phyloP scores from a whole-genome alignment of 1,140 invertebrate genomes.

The Chlorops oryzae region DNA sequence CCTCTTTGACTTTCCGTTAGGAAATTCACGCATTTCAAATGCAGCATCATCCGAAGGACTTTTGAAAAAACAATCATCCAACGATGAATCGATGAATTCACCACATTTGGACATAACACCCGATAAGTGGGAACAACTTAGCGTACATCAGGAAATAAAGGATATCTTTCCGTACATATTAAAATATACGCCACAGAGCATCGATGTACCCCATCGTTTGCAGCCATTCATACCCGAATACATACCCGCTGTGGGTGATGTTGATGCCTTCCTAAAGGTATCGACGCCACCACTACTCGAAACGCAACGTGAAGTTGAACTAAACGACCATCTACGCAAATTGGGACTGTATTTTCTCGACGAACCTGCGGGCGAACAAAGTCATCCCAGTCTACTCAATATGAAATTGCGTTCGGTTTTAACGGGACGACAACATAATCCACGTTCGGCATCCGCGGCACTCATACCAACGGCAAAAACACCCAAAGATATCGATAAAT shows the following conservation, averaged over 20 bases:
- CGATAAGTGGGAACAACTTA: constrained; percentile 73
- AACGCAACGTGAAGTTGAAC: constrained; percentile 50
- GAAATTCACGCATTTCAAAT: constrained; percentile 23
- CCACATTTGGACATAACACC: constrained; percentile 59
- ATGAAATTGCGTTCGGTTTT: constrained; percentile 84
- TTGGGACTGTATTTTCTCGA: constrained; percentile 84
- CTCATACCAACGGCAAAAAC: constrained; percentile 34
- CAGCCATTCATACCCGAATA: constrained; percentile 94
- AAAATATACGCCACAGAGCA: constrained; percentile 86
- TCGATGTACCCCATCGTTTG: constrained; percentile 84
- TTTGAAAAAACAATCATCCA: too few relatives aligned
- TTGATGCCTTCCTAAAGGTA: constrained; percentile 96
- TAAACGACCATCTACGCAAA: constrained; percentile 31
- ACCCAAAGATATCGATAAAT: constrained; percentile 44
- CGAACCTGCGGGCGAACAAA: constrained; percentile 91
- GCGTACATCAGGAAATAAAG: constrained; percentile 78
- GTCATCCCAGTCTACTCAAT: constrained; percentile 89
- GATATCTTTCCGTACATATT: constrained; percentile 91
- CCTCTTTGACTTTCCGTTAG: too few relatives aligned
- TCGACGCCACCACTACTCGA: constrained; percentile 68
- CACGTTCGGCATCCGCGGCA: constrained; percentile 23
- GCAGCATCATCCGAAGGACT: too few relatives aligned
- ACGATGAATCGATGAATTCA: too few relatives aligned
- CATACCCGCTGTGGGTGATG: constrained; percentile 95
- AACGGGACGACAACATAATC: constrained; percentile 43